These are phyloP conservation scores for Pyrocoelia pectoralis DNA, from an alignment of 2,888 invertebrate species.

Conservation along the genomic window DNA sequence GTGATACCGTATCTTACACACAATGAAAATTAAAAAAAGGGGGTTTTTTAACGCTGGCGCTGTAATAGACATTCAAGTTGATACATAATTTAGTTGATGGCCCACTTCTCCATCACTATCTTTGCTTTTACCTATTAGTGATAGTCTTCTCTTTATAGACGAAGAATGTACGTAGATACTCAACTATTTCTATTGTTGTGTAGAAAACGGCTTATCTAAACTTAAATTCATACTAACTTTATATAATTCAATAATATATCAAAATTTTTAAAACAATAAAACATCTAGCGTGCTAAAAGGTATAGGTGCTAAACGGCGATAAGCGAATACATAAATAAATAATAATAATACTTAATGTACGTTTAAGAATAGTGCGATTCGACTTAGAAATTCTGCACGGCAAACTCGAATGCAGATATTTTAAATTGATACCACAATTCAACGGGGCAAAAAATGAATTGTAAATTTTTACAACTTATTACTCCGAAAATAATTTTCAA, in stretches of 20 bases:
- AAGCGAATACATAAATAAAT: background rate
- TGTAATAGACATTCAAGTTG: too few relatives aligned
- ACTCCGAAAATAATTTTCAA: background rate
- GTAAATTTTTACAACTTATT: background rate
- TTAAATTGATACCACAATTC: background rate
- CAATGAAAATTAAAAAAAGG: too few relatives aligned
- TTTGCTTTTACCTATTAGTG: too few relatives aligned
- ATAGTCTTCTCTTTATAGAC: too few relatives aligned
- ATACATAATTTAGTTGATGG: too few relatives aligned
- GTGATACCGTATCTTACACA: too few relatives aligned
- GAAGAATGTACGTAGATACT: too few relatives aligned
- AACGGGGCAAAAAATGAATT: background rate
- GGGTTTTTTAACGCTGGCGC: too few relatives aligned
- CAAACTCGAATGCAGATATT: background rate
- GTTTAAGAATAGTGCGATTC: background rate
- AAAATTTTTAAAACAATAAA: background rate
- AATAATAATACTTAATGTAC: background rate
- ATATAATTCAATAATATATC: background rate
- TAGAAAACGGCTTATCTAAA: background rate
- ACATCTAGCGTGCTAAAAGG: background rate
- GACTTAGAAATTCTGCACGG: constrained; percentile 4
- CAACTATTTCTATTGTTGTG: too few relatives aligned
- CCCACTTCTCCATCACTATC: too few relatives aligned
- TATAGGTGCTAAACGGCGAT: constrained; percentile 11
- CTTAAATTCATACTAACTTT: background rate